A percentile compares a stretch with the other conserved stretches of the same genome.
Evolutionary conservation across 2,113 vertebrate species (phyloP).

Genomic region (Lagopus leucura): DNA sequence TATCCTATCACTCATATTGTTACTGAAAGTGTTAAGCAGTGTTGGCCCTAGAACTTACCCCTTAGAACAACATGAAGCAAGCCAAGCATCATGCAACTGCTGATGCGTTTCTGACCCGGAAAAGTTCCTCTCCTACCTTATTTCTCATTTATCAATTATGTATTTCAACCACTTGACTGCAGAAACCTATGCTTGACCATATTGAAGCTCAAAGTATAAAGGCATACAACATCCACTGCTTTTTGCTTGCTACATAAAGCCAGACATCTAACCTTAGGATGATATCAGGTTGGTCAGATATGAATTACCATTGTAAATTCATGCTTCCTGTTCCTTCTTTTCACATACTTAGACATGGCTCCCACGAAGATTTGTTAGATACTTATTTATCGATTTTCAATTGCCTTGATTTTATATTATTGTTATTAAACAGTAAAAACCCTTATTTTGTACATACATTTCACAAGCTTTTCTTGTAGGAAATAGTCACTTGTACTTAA

Average conservation of each 20-base stretch:
- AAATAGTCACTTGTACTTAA: not conserved
- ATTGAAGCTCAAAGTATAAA: not conserved
- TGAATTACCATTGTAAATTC: not conserved
- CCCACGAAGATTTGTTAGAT: not conserved
- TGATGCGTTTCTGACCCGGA: not conserved
- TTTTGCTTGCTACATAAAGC: not conserved
- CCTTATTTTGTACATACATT: not conserved
- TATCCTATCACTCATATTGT: not conserved
- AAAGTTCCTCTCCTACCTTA: not conserved
- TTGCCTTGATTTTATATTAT: not conserved
- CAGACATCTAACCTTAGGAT: not conserved
- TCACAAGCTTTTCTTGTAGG: not conserved
- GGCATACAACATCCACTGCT: not conserved
- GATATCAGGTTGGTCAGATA: rapidly evolving
- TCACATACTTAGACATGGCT: not conserved
- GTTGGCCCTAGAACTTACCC: not conserved
- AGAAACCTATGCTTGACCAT: not conserved
- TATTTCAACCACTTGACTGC: not conserved
- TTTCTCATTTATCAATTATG: not conserved
- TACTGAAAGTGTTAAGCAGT: not conserved
- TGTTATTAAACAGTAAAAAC: not conserved
- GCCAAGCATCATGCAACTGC: not conserved
- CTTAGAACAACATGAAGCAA: not conserved
- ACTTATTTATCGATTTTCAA: not conserved
- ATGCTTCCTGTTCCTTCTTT: not conserved